phyloP scores from a whole-genome alignment of 2,113 vertebrate species.

The Chaetura pelagica region DNA sequence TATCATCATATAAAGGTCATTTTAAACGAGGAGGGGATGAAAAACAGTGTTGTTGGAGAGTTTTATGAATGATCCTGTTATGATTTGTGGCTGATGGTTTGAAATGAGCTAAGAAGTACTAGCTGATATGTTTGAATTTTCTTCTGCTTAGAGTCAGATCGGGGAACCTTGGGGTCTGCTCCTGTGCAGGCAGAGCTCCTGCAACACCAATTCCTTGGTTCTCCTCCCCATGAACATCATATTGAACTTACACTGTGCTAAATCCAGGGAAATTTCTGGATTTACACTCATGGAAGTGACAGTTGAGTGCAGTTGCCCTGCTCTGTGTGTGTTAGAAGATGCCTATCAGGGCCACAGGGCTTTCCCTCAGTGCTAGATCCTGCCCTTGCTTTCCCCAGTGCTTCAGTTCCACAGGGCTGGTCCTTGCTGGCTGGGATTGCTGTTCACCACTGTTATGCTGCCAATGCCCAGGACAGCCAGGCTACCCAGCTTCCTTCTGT shows the following conservation, averaged over 20 bases:
- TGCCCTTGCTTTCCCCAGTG: no score
- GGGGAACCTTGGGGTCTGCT: not conserved
- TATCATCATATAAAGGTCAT: conserved; percentile 68
- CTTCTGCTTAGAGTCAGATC: not conserved
- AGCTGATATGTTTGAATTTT: not conserved
- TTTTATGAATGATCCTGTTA: conserved; percentile 34
- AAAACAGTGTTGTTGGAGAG: not conserved
- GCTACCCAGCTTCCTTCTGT: not conserved
- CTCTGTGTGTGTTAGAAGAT: not conserved
- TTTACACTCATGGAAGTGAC: rapidly evolving
- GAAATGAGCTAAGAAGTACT: not conserved
- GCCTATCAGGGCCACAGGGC: rapidly evolving
- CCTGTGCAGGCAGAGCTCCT: not conserved
- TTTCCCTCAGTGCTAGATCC: not conserved
- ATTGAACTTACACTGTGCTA: not conserved
- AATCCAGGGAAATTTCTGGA: not conserved
- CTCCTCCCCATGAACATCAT: rapidly evolving
- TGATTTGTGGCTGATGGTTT: not conserved
- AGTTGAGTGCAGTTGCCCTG: rapidly evolving
- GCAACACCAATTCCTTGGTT: rapidly evolving
- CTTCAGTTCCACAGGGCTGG: rapidly evolving
- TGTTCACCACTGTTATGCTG: not conserved
- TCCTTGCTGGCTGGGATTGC: not conserved
- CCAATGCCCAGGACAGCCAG: no score
- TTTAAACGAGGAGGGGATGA: conserved; percentile 55